Conservation (phyloP, 2,888 invertebrate species). For the Amphipoea lucens region DNA sequence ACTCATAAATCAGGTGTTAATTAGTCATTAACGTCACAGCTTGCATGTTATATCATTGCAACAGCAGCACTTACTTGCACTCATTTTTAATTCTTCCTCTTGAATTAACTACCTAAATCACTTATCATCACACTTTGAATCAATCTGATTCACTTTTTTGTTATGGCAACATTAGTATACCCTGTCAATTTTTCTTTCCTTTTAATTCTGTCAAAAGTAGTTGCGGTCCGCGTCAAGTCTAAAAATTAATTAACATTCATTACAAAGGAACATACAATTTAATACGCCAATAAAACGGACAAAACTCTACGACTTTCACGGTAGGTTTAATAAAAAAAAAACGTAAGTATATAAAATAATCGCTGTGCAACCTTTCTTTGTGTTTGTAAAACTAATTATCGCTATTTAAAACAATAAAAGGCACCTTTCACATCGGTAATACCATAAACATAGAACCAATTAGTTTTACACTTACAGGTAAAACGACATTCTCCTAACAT, state of each 20-base stretch:
- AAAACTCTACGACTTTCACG: conserved; percentile 30
- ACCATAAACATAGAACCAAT: conserved; percentile 42
- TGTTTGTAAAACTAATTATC: conserved; percentile 35
- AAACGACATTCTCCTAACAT: conserved; percentile 34
- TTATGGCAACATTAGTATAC: background rate
- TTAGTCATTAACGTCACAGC: background rate
- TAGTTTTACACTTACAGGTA: conserved; percentile 24
- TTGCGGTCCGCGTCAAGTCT: background rate
- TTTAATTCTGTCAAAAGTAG: background rate
- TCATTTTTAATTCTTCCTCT: background rate
- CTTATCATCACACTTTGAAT: background rate
- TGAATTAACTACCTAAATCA: too few relatives aligned
- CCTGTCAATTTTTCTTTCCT: background rate
- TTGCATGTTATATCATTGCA: conserved; percentile 10
- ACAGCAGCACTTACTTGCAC: background rate
- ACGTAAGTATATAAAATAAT: background rate
- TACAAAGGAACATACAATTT: conserved; percentile 12
- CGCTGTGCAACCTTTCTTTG: conserved; percentile 11
- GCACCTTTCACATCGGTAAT: conserved; percentile 32
- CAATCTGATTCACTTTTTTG: background rate
- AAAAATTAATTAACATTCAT: conserved; percentile 20
- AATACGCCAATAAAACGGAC: conserved; percentile 44
- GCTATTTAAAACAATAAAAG: conserved; percentile 25
- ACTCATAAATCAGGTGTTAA: conserved; percentile 13
- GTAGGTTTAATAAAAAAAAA: background rate